phyloP scores from a whole-genome alignment of 2,113 vertebrate genomes.

The Neomonachus schauinslandi region DNA sequence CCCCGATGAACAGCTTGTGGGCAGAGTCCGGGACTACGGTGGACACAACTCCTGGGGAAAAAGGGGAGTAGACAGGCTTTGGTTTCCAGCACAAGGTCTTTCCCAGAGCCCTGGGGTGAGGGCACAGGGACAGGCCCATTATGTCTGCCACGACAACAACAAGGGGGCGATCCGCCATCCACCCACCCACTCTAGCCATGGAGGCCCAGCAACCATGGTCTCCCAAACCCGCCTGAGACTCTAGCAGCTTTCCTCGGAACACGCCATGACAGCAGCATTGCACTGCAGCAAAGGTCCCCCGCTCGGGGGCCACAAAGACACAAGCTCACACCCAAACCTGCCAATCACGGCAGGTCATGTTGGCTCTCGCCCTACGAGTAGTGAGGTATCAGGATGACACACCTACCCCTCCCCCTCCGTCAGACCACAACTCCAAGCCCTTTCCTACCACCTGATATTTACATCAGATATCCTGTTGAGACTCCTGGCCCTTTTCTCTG shows the following conservation, averaged over 20 bases:
- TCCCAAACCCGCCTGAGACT: neutral
- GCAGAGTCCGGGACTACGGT: conserved; percentile 96
- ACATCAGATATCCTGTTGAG: rapidly evolving
- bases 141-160: rapidly evolving
- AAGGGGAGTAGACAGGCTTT: neutral
- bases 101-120: neutral
- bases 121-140: neutral
- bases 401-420: rapidly evolving
- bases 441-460: neutral
- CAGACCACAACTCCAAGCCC: neutral
- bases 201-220: neutral
- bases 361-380: neutral
- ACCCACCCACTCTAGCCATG: rapidly evolving
- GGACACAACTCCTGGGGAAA: conserved; percentile 91
- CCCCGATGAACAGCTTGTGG: conserved; percentile 94
- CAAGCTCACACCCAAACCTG: neutral
- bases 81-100: neutral
- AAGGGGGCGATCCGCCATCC: rapidly evolving
- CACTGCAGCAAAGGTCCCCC: rapidly evolving
- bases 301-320: neutral
- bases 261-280: rapidly evolving
- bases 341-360: neutral
- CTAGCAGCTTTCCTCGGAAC: neutral
- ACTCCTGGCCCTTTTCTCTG: neutral
- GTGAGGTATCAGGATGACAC: rapidly evolving